Percentiles rank a stretch among this genome's conserved stretches.
Conservation (phyloP, 2,113 vertebrate species). For the Carlito syrichta region DNA sequence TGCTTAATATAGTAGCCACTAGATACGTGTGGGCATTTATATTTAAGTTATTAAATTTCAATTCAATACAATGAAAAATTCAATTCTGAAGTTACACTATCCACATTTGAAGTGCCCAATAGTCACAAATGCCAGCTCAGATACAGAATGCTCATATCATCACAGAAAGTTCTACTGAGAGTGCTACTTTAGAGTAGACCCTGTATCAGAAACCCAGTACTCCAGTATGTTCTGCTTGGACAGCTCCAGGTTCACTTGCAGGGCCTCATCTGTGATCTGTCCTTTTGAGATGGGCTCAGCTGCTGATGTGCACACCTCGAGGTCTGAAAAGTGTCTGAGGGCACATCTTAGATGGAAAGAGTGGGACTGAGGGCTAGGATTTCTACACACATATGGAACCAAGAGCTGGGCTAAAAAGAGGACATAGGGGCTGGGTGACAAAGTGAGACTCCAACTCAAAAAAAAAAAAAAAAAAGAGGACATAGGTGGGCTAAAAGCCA, state of each 20-base stretch:
- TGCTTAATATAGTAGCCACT: too few species aligned
- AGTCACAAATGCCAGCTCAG: neutral
- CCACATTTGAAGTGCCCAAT: neutral
- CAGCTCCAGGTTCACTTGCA: neutral
- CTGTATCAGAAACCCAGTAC: neutral
- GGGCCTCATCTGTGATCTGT: neutral
- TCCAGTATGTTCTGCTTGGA: neutral
- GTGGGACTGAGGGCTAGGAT: neutral
- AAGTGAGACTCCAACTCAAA: too few species aligned
- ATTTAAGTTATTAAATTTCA: neutral
- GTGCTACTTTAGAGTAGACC: neutral
- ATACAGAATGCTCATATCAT: neutral
- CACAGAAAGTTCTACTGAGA: neutral
- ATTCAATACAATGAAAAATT: neutral
- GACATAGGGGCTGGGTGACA: too few species aligned
- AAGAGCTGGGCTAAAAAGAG: neutral
- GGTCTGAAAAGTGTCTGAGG: too few species aligned
- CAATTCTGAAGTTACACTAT: neutral
- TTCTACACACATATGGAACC: neutral
- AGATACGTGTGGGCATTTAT: neutral
- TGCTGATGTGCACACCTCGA: neutral
- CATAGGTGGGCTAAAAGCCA: neutral
- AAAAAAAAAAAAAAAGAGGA: neutral
- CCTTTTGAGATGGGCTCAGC: neutral
- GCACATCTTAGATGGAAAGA: neutral